A percentile compares a stretch with the other conserved stretches of the same genome.
These are phyloP conservation scores for Anas platyrhynchos DNA, from an alignment of 2,113 vertebrate species.

Conservation along the genomic window DNA sequence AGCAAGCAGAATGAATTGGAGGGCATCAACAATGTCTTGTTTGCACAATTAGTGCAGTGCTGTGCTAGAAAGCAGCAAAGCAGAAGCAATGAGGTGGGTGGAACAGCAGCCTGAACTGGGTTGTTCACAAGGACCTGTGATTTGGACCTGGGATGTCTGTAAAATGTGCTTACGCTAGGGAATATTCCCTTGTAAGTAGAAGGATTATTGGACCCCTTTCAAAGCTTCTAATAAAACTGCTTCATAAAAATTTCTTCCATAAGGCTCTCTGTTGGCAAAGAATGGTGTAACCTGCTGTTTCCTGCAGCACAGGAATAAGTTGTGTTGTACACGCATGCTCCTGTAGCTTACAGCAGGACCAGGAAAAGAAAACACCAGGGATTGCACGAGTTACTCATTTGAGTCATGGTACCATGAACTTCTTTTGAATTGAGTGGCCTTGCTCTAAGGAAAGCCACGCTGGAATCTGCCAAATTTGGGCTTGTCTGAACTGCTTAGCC, in stretches of 20 bases:
- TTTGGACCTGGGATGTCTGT: background rate
- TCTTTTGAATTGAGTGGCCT: background rate
- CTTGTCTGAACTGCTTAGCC: background rate
- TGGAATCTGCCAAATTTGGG: background rate
- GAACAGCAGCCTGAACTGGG: background rate
- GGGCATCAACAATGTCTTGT: background rate
- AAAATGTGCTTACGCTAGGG: background rate
- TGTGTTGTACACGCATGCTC: accelerated
- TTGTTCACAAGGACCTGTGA: background rate
- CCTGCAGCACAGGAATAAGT: background rate
- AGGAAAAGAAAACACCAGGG: background rate
- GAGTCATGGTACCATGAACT: background rate
- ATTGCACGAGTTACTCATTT: background rate
- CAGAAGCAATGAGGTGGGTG: background rate
- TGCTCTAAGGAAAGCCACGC: background rate
- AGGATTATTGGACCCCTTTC: background rate
- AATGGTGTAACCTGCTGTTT: background rate
- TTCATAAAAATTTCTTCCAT: background rate
- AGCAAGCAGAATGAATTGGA: background rate
- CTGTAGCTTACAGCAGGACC: background rate
- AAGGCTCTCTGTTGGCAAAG: background rate
- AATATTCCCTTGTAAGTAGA: background rate
- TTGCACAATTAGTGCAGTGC: background rate
- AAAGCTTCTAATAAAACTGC: background rate
- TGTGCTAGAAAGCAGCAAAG: background rate